Evolutionary conservation across 2,797 vertebrate genomes (phyloP).

Genomic region (Eulemur rubriventer): DNA sequence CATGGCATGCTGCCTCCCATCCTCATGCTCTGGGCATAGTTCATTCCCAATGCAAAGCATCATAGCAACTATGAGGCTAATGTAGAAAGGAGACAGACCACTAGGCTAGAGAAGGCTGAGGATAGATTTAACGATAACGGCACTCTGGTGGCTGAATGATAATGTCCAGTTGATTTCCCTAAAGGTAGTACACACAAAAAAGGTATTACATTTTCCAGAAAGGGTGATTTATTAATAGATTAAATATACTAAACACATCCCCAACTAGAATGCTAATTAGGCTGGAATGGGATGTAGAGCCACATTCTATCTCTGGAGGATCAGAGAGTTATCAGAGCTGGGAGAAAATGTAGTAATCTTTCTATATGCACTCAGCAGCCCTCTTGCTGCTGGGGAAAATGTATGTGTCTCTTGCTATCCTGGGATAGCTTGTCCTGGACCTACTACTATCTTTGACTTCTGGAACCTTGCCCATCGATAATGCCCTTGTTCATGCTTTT

Average conservation of each 20-base stretch:
- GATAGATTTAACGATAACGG: not conserved
- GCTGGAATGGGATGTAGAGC: not conserved
- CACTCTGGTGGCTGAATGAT: not conserved
- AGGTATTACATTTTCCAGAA: slow-evolving; percentile 34
- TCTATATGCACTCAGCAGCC: not conserved
- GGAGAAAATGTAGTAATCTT: not conserved
- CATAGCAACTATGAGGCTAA: not conserved
- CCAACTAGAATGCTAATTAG: not conserved
- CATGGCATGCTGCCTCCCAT: not conserved
- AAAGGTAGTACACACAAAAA: not conserved
- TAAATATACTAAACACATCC: not conserved
- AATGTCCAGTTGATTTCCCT: slow-evolving; percentile 20
- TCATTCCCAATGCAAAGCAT: not conserved
- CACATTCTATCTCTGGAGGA: not conserved
- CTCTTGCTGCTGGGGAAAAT: not conserved
- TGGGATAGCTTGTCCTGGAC: not conserved
- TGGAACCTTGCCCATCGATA: not conserved
- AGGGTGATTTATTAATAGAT: slow-evolving; percentile 7
- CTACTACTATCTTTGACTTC: not conserved
- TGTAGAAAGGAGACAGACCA: not conserved
- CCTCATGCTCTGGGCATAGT: not conserved
- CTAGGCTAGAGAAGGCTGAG: not conserved
- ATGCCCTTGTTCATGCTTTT: not conserved
- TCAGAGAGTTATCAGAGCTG: not conserved
- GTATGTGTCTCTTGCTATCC: not conserved